Evolutionary conservation across 2,113 vertebrate species (phyloP), one percentile per base, ranked within the genome.

Genomic region (Brachyistius frenatus): DNA sequence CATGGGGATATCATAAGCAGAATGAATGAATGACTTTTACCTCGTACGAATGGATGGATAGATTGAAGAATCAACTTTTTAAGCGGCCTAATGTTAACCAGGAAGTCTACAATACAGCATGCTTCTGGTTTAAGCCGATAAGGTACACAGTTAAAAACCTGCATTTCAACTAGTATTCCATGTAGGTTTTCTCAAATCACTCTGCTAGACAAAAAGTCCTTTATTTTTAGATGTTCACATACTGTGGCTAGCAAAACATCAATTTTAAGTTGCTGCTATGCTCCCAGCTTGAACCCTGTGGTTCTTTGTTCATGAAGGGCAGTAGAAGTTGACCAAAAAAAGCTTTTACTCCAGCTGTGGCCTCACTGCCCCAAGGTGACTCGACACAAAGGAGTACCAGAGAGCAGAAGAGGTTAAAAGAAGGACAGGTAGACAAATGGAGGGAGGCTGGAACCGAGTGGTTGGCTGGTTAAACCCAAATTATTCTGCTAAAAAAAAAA

Each of bases 281-380:
- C 39, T 14, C 6, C 37, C 53, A 55, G 70, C 44, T 16, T 1
- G 1, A 44, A 31, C 47, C 39, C 50, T 3, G n/a, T 2, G 47
- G 10, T 46, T 55, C 56, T 81, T 85, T 83, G 73, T 81, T 83
- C 41, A 31, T 5, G 9, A 6, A 10, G 46, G 58, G 55, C 74
- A 69, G 41, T 3, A 66, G 65, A 68, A 55, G 39, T 49, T 56
- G 75, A 71, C 64, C 68, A 60, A 15, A 65, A 47, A 69, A 64
- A 39, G 23, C 36, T 64, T 60, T 41, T 37, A 16, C 62, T 81
- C 60, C 72, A 83, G 77, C 70, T 74, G 73, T 73, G 82, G 52
- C 62, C 63, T 71, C 41, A 37, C 31, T 44, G 82, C 83, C 83
- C 72, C 61, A 56, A 86, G 85, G 79, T 67, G 55, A 72, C 49